These are phyloP conservation scores for Thysanoteuthis rhombus DNA, from an alignment of 2,888 invertebrate genomes.

Conservation along the genomic window DNA sequence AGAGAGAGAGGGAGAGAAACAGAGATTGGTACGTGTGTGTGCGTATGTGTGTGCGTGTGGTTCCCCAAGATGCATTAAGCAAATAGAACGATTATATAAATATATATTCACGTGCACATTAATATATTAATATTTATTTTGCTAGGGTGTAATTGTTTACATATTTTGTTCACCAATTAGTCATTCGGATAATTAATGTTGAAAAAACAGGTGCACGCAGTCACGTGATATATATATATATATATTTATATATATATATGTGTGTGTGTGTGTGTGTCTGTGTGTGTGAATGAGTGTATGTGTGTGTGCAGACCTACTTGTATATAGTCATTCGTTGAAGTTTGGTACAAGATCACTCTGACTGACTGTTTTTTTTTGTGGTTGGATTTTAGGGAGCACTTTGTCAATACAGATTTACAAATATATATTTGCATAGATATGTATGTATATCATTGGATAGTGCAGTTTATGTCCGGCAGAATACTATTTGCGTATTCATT, in stretches of 20 bases:
- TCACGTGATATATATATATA: background rate
- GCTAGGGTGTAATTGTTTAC: background rate
- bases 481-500: too few species aligned
- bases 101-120: background rate
- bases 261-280: too few species aligned
- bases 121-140: background rate
- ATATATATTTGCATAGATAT: too few species aligned
- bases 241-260: too few species aligned
- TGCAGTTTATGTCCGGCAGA: too few species aligned
- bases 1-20: background rate
- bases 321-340: background rate
- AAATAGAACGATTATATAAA: background rate
- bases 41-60: too few species aligned
- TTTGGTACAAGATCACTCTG: too few species aligned
- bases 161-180: background rate
- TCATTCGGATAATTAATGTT: background rate
- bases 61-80: too few species aligned
- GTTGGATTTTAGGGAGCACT: too few species aligned
- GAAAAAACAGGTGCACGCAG: background rate
- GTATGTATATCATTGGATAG: too few species aligned
- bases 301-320: background rate
- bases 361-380: too few species aligned
- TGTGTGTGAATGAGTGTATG: background rate
- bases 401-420: too few species aligned
- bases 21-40: background rate